Evolutionary conservation across 2,113 vertebrate genomes (phyloP).

Genomic region (Cyrtonyx montezumae): DNA sequence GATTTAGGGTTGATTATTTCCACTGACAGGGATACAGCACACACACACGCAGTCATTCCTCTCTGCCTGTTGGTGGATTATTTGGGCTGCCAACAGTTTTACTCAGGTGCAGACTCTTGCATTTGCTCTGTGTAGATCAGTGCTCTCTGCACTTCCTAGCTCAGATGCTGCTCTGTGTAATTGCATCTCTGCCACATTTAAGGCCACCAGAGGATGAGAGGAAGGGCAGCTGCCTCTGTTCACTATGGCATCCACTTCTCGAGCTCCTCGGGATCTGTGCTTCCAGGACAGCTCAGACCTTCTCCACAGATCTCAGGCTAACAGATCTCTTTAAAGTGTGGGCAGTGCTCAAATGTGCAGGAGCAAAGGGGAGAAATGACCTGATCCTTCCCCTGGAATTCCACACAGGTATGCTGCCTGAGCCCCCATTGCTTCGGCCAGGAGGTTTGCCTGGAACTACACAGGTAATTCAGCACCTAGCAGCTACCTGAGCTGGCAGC

Average conservation of each 20-base stretch:
- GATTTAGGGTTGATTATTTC: neutral
- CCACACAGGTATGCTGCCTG: too few species aligned
- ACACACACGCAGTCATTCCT: neutral
- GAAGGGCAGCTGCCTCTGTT: neutral
- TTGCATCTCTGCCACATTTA: neutral
- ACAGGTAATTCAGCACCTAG: neutral
- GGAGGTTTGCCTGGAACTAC: neutral
- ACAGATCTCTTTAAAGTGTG: neutral
- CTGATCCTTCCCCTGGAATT: neutral
- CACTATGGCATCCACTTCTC: neutral
- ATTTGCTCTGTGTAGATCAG: neutral
- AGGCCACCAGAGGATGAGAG: neutral
- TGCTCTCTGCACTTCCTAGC: neutral
- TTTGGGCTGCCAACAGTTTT: neutral
- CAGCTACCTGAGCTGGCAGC: neutral
- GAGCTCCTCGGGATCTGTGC: neutral
- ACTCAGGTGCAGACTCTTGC: neutral
- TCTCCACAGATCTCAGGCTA: neutral
- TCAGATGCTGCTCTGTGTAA: neutral
- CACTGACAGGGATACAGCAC: neutral
- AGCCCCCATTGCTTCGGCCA: neutral
- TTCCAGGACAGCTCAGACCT: neutral
- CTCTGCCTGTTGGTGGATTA: neutral
- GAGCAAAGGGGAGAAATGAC: neutral
- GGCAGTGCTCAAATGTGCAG: too few species aligned